Percentiles rank a stretch among this genome's conserved stretches.
These are phyloP conservation scores for Sciaenops ocellatus DNA, from an alignment of 2,797 vertebrate genomes.

Conservation along the genomic window DNA sequence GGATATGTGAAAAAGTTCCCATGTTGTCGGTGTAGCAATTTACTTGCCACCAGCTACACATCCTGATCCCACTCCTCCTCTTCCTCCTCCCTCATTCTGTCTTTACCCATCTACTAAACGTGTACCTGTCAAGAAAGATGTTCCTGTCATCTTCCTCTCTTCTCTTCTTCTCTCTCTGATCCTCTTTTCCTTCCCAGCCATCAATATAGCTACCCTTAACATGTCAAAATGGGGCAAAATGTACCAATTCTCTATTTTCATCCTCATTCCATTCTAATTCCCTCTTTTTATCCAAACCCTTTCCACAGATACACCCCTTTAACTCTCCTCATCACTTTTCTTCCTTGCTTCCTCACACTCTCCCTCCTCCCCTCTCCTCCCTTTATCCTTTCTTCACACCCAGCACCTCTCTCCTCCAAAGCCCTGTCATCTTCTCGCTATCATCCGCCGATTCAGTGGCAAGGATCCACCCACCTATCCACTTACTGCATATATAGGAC, in stretches of 20 bases:
- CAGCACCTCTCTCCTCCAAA: slow-evolving; percentile 65
- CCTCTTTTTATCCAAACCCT: slow-evolving; percentile 52
- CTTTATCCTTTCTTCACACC: slow-evolving; percentile 51
- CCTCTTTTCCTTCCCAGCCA: slow-evolving; percentile 59
- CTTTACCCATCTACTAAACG: slow-evolving; percentile 70
- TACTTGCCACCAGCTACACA: slow-evolving; percentile 68
- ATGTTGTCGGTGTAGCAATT: slow-evolving; percentile 73
- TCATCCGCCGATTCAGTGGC: slow-evolving; percentile 68
- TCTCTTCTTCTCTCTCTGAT: slow-evolving; percentile 48
- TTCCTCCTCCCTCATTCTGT: slow-evolving; percentile 55
- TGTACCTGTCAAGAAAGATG: slow-evolving; percentile 75
- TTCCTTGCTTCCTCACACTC: slow-evolving; percentile 7
- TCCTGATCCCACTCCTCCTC: slow-evolving; percentile 58
- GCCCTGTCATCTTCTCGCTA: slow-evolving; percentile 74
- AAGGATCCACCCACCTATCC: slow-evolving; percentile 78
- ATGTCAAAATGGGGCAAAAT: slow-evolving; percentile 59
- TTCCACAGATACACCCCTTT: slow-evolving; percentile 49
- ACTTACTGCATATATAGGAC: slow-evolving; percentile 78
- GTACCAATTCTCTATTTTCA: slow-evolving; percentile 55
- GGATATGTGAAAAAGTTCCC: slow-evolving; percentile 66
- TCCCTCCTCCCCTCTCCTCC: slow-evolving; percentile 3
- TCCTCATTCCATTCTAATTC: slow-evolving; percentile 63
- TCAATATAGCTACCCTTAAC: slow-evolving; percentile 53
- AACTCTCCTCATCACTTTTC: slow-evolving; percentile 35
- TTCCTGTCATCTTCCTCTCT: slow-evolving; percentile 65